These are phyloP conservation scores for Porites lutea DNA, from an alignment of 64 coral and sea anemone species.

Conservation along the genomic window DNA sequence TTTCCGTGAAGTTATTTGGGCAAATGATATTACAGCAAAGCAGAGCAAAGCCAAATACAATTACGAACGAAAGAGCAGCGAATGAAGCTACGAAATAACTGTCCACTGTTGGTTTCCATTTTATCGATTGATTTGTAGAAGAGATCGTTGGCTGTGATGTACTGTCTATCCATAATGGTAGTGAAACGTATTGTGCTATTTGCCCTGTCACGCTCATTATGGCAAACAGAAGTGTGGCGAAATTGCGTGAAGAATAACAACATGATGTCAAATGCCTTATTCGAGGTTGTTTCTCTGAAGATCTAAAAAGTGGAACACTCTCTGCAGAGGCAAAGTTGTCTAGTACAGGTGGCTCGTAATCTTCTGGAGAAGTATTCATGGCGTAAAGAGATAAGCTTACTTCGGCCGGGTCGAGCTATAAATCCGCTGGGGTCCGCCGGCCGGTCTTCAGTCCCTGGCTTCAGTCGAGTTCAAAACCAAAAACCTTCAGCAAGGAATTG, in stretches of 20 bases:
- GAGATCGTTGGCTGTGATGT: neutral
- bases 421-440: too few species aligned
- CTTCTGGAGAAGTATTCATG: neutral
- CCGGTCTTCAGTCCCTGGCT: too few species aligned
- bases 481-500: too few species aligned
- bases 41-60: constrained; percentile 63
- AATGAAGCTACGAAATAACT: constrained; percentile 59
- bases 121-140: neutral
- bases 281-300: neutral
- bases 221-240: constrained; percentile 2
- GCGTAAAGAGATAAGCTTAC: neutral
- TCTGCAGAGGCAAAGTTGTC: neutral
- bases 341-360: neutral
- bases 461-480: too few species aligned
- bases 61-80: constrained; percentile 23
- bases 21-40: neutral
- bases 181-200: neutral
- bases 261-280: too few species aligned
- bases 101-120: constrained; percentile 29
- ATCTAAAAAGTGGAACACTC: neutral
- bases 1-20: constrained; percentile 1
- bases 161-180: constrained; percentile 58
- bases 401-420: too few species aligned
- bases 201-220: neutral
- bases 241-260: neutral